Conservation (phyloP, 2,797 vertebrate species). For the Oreochromis mossambicus region DNA sequence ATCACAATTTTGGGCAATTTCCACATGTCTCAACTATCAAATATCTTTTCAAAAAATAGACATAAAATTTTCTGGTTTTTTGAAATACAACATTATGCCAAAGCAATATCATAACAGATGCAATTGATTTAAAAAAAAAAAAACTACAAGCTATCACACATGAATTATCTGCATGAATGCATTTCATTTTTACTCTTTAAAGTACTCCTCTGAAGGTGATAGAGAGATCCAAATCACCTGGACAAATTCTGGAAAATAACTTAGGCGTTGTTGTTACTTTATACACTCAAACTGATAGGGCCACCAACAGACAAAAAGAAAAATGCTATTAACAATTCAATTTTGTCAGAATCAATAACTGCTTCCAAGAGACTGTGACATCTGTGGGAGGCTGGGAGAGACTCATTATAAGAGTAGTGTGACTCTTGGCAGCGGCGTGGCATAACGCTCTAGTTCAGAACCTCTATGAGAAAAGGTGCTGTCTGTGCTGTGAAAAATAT, state of each 20-base stretch:
- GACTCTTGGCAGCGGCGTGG: constrained; percentile 8
- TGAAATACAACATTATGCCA: neutral
- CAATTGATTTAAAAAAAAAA: neutral
- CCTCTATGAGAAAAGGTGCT: constrained; percentile 3
- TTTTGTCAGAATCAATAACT: constrained; percentile 40
- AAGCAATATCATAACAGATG: neutral
- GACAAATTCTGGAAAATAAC: neutral
- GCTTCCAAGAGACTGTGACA: constrained; percentile 3
- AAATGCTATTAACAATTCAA: constrained; percentile 28
- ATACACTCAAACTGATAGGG: neutral
- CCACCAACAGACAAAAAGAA: neutral
- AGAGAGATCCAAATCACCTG: neutral
- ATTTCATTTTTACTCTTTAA: neutral
- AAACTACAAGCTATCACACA: neutral
- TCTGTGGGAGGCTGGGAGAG: constrained; percentile 8
- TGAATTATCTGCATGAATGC: neutral
- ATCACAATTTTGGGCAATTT: neutral
- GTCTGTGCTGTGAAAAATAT: neutral
- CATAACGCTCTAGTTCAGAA: constrained; percentile 6
- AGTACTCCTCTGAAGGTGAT: neutral
- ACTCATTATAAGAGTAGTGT: constrained; percentile 17
- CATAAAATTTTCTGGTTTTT: neutral
- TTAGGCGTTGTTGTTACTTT: neutral
- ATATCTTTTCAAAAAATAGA: neutral
- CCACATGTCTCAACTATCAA: neutral